Base-by-base conservation (phyloP, 2,888 invertebrate genomes). In the Pristionchus mayeri region DNA sequence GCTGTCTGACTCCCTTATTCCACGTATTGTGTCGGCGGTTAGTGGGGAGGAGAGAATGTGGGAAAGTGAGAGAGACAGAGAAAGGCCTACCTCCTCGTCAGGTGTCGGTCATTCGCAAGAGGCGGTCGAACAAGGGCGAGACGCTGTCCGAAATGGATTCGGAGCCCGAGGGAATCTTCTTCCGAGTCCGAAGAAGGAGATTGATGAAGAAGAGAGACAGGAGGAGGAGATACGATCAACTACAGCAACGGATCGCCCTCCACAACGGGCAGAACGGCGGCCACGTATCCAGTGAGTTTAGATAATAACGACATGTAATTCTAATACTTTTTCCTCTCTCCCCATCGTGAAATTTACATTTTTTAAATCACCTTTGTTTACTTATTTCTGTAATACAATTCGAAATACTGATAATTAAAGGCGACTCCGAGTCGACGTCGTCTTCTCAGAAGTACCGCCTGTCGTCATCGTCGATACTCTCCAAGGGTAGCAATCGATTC, bases 121-220 rank as follows among this genome's bases (percentile, higher is more conserved):
- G 89, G 11, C 87, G 90, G n/a, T 40, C 83, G 7, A 86, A 86
- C 34, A 85, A 86, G 80, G 88, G 87, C 13, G 90, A 90, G 82
- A 89, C 88, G 13, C 60, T 89, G 63, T 88, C 88, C 4, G 90
- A 90, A 84, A 87, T 89, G 87, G 90, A 90, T 34, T 89, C 88
- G 37, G 90, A 90, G 71, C 90, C 90, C 0, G 89, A 90, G 57
- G 87, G 88, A 27, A 90, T 90, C 63, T 90, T 90, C 76, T 87
- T 87, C 60, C 84, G 90, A n/a, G 86, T 88, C 4, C 50, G 88
- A 21, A 57, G 87, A 85, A 85, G 88, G 78, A 85, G 88, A 60
- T 71, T 87, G 34, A 57, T 86, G 50, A 90, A 90, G 63, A 86
- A 86, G 67, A 86, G 86, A 82, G 90, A 90, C 50, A 52, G 90